Conservation (phyloP, 2,888 invertebrate species). For the Drosophila greeni region DNA sequence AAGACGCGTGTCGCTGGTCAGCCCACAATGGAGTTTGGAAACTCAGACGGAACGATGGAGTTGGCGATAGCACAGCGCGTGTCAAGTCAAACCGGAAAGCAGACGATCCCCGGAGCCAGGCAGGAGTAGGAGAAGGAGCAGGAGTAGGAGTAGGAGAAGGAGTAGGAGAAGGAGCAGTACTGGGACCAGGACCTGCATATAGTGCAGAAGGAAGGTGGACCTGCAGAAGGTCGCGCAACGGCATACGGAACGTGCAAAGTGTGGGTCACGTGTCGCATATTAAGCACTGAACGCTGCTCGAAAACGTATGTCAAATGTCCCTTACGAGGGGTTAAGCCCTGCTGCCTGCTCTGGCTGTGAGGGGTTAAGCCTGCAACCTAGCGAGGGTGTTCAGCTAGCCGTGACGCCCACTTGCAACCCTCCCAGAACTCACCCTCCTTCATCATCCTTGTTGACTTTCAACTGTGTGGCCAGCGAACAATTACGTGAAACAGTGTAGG, state of each 20-base stretch:
- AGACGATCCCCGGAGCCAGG: constrained; percentile 46
- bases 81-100: constrained; percentile 74
- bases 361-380: constrained; percentile 25
- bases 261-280: constrained; percentile 72
- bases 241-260: constrained; percentile 60
- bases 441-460: constrained; percentile 56
- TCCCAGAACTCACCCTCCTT: constrained; percentile 31
- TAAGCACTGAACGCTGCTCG: constrained; percentile 65
- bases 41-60: constrained; percentile 47
- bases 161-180: no score
- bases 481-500: constrained; percentile 43
- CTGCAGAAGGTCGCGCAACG: constrained; percentile 28
- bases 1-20: constrained; percentile 67
- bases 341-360: not conserved
- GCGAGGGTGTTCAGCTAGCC: constrained; percentile 68
- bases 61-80: constrained; percentile 64
- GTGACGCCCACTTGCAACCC: constrained; percentile 63
- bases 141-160: no score
- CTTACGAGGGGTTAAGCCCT: constrained; percentile 17
- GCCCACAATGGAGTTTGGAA: constrained; percentile 51
- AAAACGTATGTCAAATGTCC: constrained; percentile 74
- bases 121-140: constrained; percentile 17
- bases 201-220: constrained; percentile 21
- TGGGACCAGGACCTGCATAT: constrained; percentile 63
- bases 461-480: constrained; percentile 63